Evolutionary conservation across 2,113 vertebrate species (phyloP).

Genomic region (Scytalopus superciliaris): DNA sequence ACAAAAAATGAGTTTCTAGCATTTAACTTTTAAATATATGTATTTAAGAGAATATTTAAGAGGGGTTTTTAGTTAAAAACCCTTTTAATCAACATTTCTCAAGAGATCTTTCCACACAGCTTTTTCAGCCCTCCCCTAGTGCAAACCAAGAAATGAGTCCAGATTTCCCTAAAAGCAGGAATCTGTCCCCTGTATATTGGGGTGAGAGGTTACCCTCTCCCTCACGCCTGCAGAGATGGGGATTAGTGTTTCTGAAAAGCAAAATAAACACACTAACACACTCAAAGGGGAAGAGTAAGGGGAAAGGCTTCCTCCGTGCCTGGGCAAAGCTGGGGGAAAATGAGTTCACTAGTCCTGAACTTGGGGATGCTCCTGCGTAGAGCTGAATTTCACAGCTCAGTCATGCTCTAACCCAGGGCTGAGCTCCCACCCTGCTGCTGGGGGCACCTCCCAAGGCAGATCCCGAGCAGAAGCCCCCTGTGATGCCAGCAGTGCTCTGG

Average conservation of each 20-base stretch:
- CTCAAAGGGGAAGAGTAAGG: background rate
- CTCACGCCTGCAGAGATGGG: background rate
- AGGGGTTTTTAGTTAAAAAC: background rate
- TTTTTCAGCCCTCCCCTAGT: background rate
- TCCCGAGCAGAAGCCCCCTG: background rate
- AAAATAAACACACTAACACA: conserved; percentile 17
- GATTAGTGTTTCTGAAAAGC: conserved; percentile 40
- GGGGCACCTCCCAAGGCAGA: background rate
- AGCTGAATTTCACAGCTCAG: background rate
- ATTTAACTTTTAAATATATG: background rate
- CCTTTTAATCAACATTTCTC: background rate
- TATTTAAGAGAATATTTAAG: background rate
- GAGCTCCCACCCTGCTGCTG: background rate
- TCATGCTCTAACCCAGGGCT: fast-evolving
- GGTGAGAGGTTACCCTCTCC: background rate
- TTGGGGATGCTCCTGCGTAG: background rate
- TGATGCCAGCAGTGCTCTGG: background rate
- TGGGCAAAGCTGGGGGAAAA: conserved; percentile 1
- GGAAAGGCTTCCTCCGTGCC: background rate
- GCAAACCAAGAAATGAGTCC: background rate
- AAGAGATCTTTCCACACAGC: background rate
- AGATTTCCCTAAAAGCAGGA: background rate
- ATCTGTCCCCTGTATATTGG: background rate
- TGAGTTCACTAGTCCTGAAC: background rate
- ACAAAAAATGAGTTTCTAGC: background rate